Evolutionary conservation across 2,113 vertebrate species (phyloP).

Genomic region (Drymodes brunneopygia): DNA sequence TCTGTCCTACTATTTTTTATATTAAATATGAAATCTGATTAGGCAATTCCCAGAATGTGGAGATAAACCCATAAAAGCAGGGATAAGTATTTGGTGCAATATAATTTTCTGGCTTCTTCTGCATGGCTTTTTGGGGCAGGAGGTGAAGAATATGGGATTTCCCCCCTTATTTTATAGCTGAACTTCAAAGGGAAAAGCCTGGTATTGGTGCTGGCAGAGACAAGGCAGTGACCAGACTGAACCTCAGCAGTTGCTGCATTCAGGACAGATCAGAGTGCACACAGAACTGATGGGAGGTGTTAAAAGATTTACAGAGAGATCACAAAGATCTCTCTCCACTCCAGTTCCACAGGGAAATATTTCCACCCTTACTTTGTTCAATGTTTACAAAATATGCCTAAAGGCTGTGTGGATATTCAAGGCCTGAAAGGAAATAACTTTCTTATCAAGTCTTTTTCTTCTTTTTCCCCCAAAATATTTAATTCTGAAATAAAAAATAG

Average conservation of each 20-base stretch:
- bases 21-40: not conserved
- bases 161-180: not conserved
- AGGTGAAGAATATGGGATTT: not conserved
- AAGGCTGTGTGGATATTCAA: not conserved
- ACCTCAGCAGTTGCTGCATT: not conserved
- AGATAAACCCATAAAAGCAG: not conserved
- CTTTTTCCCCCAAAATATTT: not conserved
- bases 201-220: not conserved
- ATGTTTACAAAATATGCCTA: accelerated
- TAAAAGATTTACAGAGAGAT: not conserved
- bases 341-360: not conserved
- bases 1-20: not conserved
- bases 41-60: not conserved
- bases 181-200: not conserved
- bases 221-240: not conserved
- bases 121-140: not conserved
- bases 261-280: not conserved
- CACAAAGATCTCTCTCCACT: not conserved
- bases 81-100: not conserved
- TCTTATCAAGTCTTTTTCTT: not conserved
- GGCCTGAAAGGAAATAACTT: not conserved
- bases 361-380: not conserved
- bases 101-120: not conserved
- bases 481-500: not conserved
- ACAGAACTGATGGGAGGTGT: not conserved